These are phyloP conservation scores for Trachymyrmex septentrionalis DNA, from an alignment of 1,140 invertebrate genomes.

Conservation along the genomic window DNA sequence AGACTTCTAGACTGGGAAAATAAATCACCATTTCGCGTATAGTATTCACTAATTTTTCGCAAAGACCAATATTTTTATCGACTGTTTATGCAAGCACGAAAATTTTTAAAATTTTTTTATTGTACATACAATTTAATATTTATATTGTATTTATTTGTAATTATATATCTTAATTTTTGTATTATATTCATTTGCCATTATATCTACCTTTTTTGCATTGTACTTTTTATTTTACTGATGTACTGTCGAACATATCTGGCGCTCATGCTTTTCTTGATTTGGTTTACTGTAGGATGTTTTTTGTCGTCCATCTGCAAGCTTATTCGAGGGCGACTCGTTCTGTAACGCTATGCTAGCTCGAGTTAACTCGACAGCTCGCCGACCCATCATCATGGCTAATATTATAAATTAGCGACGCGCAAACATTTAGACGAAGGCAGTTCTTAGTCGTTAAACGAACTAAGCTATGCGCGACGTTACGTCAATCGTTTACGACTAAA, in stretches of 20 bases:
- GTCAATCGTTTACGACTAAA: conserved; percentile 14
- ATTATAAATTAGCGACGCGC: conserved; percentile 54
- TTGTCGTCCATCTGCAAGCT: background rate
- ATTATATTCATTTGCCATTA: background rate
- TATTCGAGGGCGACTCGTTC: background rate
- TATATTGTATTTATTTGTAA: background rate
- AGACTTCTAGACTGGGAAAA: background rate
- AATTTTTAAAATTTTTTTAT: background rate
- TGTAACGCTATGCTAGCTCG: background rate
- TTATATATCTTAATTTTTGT: background rate
- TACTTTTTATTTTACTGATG: background rate
- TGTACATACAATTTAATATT: background rate
- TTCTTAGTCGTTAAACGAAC: conserved; percentile 8
- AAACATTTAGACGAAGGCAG: conserved; percentile 46
- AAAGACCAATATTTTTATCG: background rate
- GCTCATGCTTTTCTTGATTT: background rate
- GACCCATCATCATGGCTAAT: conserved; percentile 48
- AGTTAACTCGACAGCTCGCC: conserved; percentile 38
- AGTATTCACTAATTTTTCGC: background rate
- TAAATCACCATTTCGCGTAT: background rate
- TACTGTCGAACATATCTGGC: background rate
- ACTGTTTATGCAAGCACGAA: background rate
- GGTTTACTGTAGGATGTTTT: background rate
- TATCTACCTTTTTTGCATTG: no score
- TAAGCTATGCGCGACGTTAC: background rate